Base-by-base conservation (phyloP, 2,113 vertebrate genomes). In the Theropithecus gelada region DNA sequence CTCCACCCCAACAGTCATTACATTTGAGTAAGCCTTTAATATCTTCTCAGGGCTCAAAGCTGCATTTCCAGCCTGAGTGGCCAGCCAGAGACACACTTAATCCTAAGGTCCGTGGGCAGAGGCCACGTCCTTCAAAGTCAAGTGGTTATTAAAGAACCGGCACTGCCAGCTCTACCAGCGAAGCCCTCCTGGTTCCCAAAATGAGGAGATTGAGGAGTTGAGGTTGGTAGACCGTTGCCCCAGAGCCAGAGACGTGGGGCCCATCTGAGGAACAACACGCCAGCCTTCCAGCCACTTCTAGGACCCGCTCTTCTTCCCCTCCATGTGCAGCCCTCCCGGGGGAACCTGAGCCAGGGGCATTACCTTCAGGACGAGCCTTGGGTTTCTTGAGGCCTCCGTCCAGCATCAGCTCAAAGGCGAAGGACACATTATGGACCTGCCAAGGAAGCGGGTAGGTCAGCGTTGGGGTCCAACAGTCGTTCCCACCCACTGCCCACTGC, bases 321-420 rank as follows among this genome's bases (percentile, higher is more conserved):
- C 45, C 7, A 0, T 0, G 1, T 14, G 18, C 16, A 6, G 25
- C 57, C 17, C 25, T 27, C 38, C 50, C 9, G 0, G 23, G 17
- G n/a, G 45, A 14, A 16, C 16, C 57, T 0, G 3, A 9, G 9
- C 0, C 13, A 8, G 0, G 6, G 66, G 85, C 68, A 0, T 72
- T 99, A 99, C 99, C 99, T 99, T 99, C 99, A 7, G 99, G 99
- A 45, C 99, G 99, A 73, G 99, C 99, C 98, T 99, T 99, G 52
- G 99, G 99, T 96, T 99, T 99, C 98, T 99, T 99, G 89, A 99
- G 98, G 3, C 99, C 99, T 88, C 99, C 99, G 0, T 99, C 99
- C 79, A 99, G 99, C 99, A 99, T 99, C 97, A 99, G 98, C 96
- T 99, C 99, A 97, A 99, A 99, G 66, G 99, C 99, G 97, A 99